phyloP scores from a whole-genome alignment of 2,797 vertebrate species.

The Onychomys arenicola region DNA sequence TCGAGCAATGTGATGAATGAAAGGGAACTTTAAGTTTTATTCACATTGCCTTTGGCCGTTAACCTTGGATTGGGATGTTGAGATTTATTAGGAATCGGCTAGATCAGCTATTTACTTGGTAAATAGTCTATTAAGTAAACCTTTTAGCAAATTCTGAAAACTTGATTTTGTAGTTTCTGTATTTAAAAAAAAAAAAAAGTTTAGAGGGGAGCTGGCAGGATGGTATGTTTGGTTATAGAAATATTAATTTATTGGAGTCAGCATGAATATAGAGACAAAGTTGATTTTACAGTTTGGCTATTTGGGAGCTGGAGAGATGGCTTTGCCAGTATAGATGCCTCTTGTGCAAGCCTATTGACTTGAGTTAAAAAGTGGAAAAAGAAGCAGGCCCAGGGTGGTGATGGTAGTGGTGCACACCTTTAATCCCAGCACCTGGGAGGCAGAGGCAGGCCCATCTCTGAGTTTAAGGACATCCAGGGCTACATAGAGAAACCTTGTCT shows the following conservation, averaged over 20 bases:
- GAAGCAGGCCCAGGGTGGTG: too few species aligned
- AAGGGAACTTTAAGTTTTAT: background rate
- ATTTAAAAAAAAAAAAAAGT: background rate
- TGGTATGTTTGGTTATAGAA: slow-evolving; percentile 30
- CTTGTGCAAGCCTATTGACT: background rate
- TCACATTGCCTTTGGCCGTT: background rate
- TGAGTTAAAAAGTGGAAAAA: too few species aligned
- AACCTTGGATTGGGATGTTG: background rate
- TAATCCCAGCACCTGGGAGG: too few species aligned
- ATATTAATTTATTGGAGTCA: slow-evolving; percentile 18
- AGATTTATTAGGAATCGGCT: background rate
- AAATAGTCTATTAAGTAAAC: background rate
- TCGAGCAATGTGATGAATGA: background rate
- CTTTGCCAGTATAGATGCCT: background rate
- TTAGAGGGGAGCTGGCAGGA: background rate
- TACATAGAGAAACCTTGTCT: too few species aligned
- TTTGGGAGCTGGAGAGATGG: background rate
- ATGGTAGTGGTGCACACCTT: too few species aligned
- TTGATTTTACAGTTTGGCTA: background rate
- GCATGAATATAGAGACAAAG: background rate
- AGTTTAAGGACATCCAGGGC: too few species aligned
- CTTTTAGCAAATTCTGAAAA: background rate
- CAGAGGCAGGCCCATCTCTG: too few species aligned
- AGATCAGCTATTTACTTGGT: background rate
- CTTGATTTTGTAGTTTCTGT: background rate